Evolutionary conservation across 2,113 vertebrate species (phyloP).

Genomic region (Psilopsiagon aymara): DNA sequence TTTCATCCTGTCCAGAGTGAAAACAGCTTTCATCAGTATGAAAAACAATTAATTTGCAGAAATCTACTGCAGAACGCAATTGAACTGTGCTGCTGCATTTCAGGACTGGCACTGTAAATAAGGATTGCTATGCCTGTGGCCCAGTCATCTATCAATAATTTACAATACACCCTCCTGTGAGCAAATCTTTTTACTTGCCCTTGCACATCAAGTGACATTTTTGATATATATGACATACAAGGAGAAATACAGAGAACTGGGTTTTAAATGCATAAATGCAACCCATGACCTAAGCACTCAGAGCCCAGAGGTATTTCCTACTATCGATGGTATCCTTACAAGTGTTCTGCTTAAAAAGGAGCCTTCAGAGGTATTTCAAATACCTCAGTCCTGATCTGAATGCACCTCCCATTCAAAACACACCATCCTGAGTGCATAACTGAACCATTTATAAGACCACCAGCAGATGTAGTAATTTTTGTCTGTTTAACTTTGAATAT

Average conservation of each 20-base stretch:
- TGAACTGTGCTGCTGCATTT: background rate
- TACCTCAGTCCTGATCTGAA: background rate
- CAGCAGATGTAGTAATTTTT: background rate
- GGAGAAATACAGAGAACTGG: background rate
- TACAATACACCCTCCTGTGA: background rate
- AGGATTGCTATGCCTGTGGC: background rate
- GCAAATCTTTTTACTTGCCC: background rate
- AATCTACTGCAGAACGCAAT: background rate
- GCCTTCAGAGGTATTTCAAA: background rate
- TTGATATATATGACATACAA: background rate
- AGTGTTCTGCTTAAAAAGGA: background rate
- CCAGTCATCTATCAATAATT: background rate
- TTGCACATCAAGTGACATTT: background rate
- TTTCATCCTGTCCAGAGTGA: conserved; percentile 23
- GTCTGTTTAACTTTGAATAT: background rate
- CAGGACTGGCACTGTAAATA: background rate
- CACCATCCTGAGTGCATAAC: background rate
- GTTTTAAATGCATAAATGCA: background rate
- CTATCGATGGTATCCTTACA: background rate
- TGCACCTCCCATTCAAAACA: background rate
- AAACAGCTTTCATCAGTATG: conserved; percentile 36
- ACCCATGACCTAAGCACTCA: background rate
- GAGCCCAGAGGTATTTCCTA: background rate
- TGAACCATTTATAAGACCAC: background rate
- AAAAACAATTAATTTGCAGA: conserved; percentile 29